Conservation (phyloP, 1,140 invertebrate species). For the Monomorium pharaonis region DNA sequence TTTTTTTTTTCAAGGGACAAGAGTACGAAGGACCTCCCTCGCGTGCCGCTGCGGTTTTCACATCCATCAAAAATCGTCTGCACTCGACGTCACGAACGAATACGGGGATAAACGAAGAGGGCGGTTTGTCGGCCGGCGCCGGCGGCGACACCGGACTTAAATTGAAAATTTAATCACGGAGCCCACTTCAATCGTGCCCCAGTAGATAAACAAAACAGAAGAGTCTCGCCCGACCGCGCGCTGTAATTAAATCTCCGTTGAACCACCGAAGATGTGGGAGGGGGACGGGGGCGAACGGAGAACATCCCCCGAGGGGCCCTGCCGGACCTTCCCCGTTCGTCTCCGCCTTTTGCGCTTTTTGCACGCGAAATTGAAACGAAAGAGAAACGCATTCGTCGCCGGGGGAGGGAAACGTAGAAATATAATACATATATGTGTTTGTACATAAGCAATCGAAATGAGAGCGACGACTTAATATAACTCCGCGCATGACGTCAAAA, state of each 20-base stretch:
- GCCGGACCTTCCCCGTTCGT: neutral
- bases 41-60: neutral
- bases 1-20: neutral
- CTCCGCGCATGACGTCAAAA: neutral
- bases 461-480: neutral
- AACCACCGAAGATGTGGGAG: neutral
- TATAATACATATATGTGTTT: too few species aligned
- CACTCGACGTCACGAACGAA: neutral
- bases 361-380: neutral
- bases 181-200: neutral
- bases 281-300: neutral
- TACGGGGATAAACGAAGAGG: constrained; percentile 8
- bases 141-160: neutral
- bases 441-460: neutral
- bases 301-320: neutral
- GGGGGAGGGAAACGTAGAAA: neutral
- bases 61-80: neutral
- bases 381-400: neutral
- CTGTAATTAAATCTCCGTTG: constrained; percentile 21
- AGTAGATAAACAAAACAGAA: neutral
- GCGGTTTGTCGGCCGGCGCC: neutral
- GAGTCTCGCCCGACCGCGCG: neutral
- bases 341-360: neutral
- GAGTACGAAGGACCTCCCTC: neutral
- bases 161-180: constrained; percentile 8